These are phyloP conservation scores for Nycteola revayana DNA, from an alignment of 2,888 invertebrate species.

Conservation along the genomic window DNA sequence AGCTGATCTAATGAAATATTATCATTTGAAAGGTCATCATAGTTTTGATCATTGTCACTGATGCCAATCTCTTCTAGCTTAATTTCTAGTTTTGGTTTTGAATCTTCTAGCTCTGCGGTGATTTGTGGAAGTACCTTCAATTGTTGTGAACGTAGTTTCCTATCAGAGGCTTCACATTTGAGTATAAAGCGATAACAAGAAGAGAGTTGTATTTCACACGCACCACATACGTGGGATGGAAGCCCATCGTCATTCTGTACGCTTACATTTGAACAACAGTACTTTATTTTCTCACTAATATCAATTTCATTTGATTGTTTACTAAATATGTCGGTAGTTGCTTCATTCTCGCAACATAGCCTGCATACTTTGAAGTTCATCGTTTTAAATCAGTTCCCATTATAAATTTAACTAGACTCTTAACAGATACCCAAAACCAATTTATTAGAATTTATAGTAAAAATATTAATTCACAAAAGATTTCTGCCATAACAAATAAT, in stretches of 20 bases:
- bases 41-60: conserved; percentile 26
- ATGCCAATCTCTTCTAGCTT: conserved; percentile 40
- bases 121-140: conserved; percentile 7
- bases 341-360: conserved; percentile 50
- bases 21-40: conserved; percentile 22
- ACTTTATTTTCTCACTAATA: conserved; percentile 47
- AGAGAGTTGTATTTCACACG: conserved; percentile 47
- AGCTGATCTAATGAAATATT: conserved; percentile 20
- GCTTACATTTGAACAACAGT: conserved; percentile 51
- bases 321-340: conserved; percentile 42
- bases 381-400: too few species aligned
- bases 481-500: too few species aligned
- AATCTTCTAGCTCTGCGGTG: conserved; percentile 10
- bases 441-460: too few species aligned
- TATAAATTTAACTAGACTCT: too few species aligned
- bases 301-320: conserved; percentile 24
- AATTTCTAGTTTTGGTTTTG: conserved; percentile 38
- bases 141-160: conserved; percentile 38
- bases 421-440: too few species aligned
- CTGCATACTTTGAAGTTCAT: conserved; percentile 54
- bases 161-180: conserved; percentile 58
- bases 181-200: conserved; percentile 50
- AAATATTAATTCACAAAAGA: too few species aligned
- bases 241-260: conserved; percentile 52
- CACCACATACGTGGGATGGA: conserved; percentile 47